phyloP scores from a whole-genome alignment of 1,140 invertebrate species.

The Melipona quadrifasciata region DNA sequence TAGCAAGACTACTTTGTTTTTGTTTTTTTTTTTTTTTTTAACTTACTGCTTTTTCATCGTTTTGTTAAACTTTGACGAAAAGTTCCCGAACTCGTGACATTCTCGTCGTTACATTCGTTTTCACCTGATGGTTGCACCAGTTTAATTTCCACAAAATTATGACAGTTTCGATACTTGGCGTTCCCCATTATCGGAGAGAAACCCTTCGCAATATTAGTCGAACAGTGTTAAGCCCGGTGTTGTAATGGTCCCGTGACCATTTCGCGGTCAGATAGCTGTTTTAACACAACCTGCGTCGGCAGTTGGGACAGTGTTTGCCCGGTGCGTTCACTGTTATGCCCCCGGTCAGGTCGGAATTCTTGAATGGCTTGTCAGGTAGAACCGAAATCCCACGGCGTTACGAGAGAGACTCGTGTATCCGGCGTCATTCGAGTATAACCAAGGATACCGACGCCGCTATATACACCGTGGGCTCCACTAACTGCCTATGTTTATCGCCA shows the following conservation, averaged over 20 bases:
- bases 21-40: too few species aligned
- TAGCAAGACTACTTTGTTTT: too few species aligned
- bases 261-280: not conserved
- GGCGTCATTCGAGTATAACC: constrained; percentile 60
- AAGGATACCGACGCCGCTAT: constrained; percentile 66
- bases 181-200: too few species aligned
- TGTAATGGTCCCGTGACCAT: not conserved
- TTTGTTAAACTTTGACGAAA: too few species aligned
- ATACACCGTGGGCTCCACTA: constrained; percentile 66
- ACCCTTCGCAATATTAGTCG: not conserved
- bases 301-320: not conserved
- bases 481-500: constrained; percentile 75
- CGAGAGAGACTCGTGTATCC: constrained; percentile 39
- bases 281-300: not conserved
- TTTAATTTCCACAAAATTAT: too few species aligned
- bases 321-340: not conserved
- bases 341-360: constrained; percentile 15
- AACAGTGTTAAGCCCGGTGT: not conserved
- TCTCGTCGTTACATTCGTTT: too few species aligned
- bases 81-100: too few species aligned
- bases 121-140: too few species aligned
- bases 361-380: constrained; percentile 45
- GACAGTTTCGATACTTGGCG: too few species aligned
- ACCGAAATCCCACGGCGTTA: constrained; percentile 42
- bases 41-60: too few species aligned